Conservation (phyloP, 2,797 vertebrate genomes). For the Bucorvus abyssinicus region DNA sequence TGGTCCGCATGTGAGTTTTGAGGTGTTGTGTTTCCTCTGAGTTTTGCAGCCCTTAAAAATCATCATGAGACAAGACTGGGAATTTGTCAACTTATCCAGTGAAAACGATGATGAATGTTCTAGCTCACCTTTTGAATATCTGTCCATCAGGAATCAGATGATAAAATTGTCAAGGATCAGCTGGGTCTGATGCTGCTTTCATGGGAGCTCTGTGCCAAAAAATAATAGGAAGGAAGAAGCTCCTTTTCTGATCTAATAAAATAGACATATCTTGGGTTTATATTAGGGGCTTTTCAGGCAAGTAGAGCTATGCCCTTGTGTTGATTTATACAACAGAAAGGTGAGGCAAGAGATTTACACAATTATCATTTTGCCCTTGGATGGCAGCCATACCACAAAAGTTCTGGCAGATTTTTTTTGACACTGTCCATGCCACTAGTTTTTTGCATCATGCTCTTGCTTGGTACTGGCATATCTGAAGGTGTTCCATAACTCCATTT, state of each 20-base stretch:
- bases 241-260: background rate
- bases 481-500: background rate
- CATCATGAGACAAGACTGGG: background rate
- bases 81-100: background rate
- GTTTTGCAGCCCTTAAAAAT: background rate
- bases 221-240: background rate
- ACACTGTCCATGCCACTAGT: fast-evolving
- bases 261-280: background rate
- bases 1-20: background rate
- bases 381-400: background rate
- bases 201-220: background rate
- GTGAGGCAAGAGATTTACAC: background rate
- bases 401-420: background rate
- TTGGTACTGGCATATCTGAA: background rate
- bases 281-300: background rate
- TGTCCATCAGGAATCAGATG: background rate
- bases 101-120: background rate
- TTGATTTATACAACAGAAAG: background rate
- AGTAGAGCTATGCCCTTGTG: background rate
- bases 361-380: background rate
- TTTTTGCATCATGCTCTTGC: background rate
- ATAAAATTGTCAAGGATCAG: background rate
- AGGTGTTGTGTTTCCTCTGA: background rate
- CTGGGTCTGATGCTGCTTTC: background rate
- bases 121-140: background rate